Evolutionary conservation across 2,888 invertebrate genomes (phyloP).

Genomic region (Urechis unicinctus): DNA sequence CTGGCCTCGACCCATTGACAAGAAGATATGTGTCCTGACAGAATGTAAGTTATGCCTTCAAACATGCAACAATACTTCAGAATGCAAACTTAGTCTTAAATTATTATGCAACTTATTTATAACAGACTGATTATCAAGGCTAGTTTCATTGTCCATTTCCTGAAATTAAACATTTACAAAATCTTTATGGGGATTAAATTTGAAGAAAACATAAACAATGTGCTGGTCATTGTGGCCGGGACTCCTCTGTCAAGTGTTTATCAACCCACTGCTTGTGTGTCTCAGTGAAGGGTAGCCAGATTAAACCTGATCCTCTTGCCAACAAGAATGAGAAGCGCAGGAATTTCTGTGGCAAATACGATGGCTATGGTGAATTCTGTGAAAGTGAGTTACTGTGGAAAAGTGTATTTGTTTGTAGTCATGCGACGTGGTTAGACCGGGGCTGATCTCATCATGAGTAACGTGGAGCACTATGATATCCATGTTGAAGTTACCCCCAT

Average conservation of each 20-base stretch:
- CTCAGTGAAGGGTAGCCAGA: slow-evolving; percentile 36
- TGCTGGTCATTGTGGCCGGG: no score
- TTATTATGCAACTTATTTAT: no score
- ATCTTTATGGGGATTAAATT: neutral
- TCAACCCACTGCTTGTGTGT: neutral
- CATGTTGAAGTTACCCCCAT: no score
- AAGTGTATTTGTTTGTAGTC: neutral
- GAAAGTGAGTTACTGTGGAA: neutral
- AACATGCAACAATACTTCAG: neutral
- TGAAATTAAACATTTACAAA: no score
- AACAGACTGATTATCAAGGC: no score
- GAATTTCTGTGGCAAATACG: slow-evolving; percentile 51
- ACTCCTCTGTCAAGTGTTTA: no score
- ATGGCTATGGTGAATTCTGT: slow-evolving; percentile 53
- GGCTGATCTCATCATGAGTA: no score
- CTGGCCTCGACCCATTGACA: slow-evolving; percentile 51
- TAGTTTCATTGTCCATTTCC: no score
- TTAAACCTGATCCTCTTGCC: slow-evolving; percentile 47
- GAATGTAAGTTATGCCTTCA: slow-evolving; percentile 33
- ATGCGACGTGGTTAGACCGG: neutral
- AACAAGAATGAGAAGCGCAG: slow-evolving; percentile 48
- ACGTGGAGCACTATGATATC: no score
- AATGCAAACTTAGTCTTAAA: neutral
- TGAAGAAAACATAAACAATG: neutral
- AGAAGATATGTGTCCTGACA: slow-evolving; percentile 52